Percentiles rank a stretch among this genome's conserved stretches.
phyloP scores from a whole-genome alignment of 1,140 invertebrate species.

The Monomorium pharaonis region DNA sequence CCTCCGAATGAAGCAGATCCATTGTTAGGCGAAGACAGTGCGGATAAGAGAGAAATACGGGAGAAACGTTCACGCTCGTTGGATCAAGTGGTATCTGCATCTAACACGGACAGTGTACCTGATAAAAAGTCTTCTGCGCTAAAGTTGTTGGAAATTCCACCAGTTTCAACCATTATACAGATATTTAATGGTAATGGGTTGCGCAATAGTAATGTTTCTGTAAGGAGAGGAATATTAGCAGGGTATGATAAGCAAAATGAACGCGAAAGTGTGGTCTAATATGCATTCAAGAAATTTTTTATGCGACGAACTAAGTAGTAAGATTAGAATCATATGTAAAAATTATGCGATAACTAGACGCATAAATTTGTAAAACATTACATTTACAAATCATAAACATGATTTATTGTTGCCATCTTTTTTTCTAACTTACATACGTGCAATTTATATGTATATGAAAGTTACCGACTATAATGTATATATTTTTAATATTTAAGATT shows the following conservation, averaged over 20 bases:
- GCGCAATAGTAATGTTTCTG: slow-evolving; percentile 87
- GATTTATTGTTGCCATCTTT: slow-evolving; percentile 79
- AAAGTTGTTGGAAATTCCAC: slow-evolving; percentile 88
- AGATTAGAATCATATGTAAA: slow-evolving; percentile 59
- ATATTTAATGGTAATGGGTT: slow-evolving; percentile 89
- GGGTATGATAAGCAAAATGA: slow-evolving; percentile 84
- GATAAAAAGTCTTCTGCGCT: slow-evolving; percentile 85
- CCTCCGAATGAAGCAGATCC: slow-evolving; percentile 84
- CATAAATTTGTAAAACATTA: slow-evolving; percentile 46
- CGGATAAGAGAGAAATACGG: slow-evolving; percentile 85
- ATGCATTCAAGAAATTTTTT: slow-evolving; percentile 22
- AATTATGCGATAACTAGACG: slow-evolving; percentile 34
- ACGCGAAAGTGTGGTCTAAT: slow-evolving; percentile 85
- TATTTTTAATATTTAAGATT: slow-evolving; percentile 80
- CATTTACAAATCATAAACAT: slow-evolving; percentile 73
- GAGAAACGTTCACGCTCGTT: slow-evolving; percentile 92
- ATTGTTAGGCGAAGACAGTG: slow-evolving; percentile 84
- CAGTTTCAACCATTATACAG: slow-evolving; percentile 84
- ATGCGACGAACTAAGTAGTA: background rate
- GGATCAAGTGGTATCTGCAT: slow-evolving; percentile 87
- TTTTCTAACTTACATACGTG: slow-evolving; percentile 77
- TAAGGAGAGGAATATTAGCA: slow-evolving; percentile 86
- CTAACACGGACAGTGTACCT: slow-evolving; percentile 81
- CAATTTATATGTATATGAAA: slow-evolving; percentile 82
- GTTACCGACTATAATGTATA: slow-evolving; percentile 80